A percentile compares a stretch with the other conserved stretches of the same genome.
These are phyloP conservation scores for Saccopteryx bilineata DNA, from an alignment of 2,113 vertebrate species.

Conservation along the genomic window DNA sequence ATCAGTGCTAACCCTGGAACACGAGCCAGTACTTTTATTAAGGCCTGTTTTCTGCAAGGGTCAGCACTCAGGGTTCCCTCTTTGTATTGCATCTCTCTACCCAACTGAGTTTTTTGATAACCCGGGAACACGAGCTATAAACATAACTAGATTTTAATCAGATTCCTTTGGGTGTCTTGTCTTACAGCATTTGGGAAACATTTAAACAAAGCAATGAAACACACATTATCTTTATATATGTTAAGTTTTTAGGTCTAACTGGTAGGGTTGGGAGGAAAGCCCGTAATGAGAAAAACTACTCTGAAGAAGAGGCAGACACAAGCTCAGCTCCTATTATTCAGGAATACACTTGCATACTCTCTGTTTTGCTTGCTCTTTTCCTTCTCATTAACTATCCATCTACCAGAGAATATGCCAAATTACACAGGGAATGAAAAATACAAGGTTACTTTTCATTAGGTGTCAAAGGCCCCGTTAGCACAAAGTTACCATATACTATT, in stretches of 20 bases:
- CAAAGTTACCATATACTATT: neutral
- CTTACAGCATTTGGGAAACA: neutral
- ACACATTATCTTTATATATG: neutral
- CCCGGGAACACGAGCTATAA: neutral
- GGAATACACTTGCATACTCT: too few species aligned
- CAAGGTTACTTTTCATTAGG: neutral
- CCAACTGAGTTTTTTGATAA: neutral
- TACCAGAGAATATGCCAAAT: neutral
- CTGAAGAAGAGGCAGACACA: neutral
- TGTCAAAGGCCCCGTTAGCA: neutral
- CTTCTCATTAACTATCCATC: neutral
- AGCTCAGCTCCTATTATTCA: neutral
- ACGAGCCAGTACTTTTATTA: neutral
- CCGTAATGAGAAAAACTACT: neutral
- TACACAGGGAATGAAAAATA: neutral
- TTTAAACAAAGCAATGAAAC: neutral
- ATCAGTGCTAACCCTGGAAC: conserved; percentile 16
- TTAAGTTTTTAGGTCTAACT: neutral
- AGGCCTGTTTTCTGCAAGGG: neutral
- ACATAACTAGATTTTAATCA: conserved; percentile 48
- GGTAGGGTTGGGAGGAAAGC: neutral
- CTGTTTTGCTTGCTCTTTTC: neutral
- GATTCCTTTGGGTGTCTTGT: neutral
- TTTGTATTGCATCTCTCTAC: neutral
- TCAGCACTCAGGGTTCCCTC: accelerated